Evolutionary conservation across 1,140 invertebrate species (phyloP).

Genomic region (Pemphigus obesinymphae): DNA sequence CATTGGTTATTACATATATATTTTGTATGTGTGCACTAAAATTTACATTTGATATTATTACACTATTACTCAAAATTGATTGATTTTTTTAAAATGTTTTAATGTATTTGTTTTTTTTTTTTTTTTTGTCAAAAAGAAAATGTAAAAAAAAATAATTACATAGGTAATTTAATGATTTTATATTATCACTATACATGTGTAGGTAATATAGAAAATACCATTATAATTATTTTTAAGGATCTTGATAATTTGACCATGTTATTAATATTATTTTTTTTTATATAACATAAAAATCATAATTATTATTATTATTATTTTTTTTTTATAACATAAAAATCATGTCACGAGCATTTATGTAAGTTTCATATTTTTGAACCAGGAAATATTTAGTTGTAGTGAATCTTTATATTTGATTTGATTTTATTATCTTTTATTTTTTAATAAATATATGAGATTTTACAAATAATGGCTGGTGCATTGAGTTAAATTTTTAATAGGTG

Average conservation of each 20-base stretch:
- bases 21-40: not conserved
- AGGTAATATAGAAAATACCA: too few relatives aligned
- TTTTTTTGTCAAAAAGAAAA: not conserved
- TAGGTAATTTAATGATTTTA: not conserved
- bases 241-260: not conserved
- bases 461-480: not conserved
- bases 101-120: not conserved
- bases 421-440: not conserved
- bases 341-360: not conserved
- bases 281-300: not conserved
- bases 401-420: not conserved
- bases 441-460: conserved; percentile 4
- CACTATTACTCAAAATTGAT: not conserved
- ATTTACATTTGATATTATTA: not conserved
- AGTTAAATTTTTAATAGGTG: not conserved
- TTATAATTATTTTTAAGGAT: conserved; percentile 6
- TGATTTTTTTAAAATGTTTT: not conserved
- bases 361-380: not conserved
- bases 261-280: not conserved
- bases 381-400: not conserved
- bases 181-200: not conserved
- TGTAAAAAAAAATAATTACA: not conserved
- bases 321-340: not conserved
- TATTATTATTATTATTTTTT: not conserved
- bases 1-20: not conserved